Conservation (phyloP, 2,113 vertebrate species). For the Corynorhinus townsendii region DNA sequence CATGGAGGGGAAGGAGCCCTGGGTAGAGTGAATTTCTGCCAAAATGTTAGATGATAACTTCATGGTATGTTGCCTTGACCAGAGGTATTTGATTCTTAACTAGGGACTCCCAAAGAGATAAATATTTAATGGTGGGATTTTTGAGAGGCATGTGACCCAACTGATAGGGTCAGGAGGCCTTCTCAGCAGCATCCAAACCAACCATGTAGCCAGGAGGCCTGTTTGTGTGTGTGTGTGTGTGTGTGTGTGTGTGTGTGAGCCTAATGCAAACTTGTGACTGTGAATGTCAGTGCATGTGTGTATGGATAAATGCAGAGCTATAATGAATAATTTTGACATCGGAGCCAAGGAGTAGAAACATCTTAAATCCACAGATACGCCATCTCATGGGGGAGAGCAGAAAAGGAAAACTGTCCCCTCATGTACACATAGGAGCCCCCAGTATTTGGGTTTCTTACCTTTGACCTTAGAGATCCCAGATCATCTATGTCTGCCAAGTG, state of each 20-base stretch:
- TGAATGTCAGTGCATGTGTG: background rate
- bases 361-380: slow-evolving; percentile 2
- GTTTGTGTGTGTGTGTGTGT: background rate
- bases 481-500: background rate
- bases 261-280: background rate
- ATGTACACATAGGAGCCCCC: background rate
- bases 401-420: background rate
- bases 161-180: background rate
- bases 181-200: background rate
- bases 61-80: slow-evolving; percentile 41
- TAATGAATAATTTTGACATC: slow-evolving; percentile 33
- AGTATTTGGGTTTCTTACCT: background rate
- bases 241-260: background rate
- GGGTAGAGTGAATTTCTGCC: slow-evolving; percentile 28
- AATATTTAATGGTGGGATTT: slow-evolving; percentile 60
- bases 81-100: slow-evolving; percentile 60
- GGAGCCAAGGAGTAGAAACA: background rate
- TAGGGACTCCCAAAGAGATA: slow-evolving; percentile 48
- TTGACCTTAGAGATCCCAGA: background rate
- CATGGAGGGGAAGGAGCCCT: background rate
- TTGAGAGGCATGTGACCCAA: slow-evolving; percentile 13
- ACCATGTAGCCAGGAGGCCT: background rate
- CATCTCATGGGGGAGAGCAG: background rate
- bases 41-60: slow-evolving; percentile 58
- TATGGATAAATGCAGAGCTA: slow-evolving; percentile 14